A percentile compares a stretch with the other conserved stretches of the same genome.
phyloP scores from a whole-genome alignment of 1,140 invertebrate species.

The Trichonephila inaurata region DNA sequence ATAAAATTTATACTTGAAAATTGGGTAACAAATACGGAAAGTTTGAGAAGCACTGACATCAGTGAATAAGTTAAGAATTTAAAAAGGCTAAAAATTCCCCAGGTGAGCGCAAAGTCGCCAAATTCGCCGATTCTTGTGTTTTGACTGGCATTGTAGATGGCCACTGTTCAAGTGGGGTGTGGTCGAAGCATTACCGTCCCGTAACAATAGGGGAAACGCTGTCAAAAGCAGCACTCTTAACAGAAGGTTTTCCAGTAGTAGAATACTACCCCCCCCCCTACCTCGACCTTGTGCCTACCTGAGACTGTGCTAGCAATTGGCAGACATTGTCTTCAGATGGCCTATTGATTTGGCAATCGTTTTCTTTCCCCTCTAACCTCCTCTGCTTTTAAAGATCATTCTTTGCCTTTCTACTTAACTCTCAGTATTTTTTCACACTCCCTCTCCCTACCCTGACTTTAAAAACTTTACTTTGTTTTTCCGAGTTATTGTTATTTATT shows the following conservation, averaged over 20 bases:
- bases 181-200: conserved; percentile 28
- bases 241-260: neutral
- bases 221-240: conserved; percentile 41
- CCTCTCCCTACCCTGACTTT: neutral
- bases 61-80: neutral
- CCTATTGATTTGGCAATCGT: conserved; percentile 33
- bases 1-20: no score
- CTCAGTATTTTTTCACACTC: neutral
- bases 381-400: neutral
- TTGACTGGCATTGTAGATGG: neutral
- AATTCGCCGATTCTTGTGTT: neutral
- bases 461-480: conserved; percentile 29
- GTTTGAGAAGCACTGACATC: no score
- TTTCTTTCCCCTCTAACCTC: neutral
- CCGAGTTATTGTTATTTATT: conserved; percentile 33
- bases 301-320: conserved; percentile 1
- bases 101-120: neutral
- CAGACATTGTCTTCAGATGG: conserved; percentile 48
- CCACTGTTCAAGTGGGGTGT: conserved; percentile 46
- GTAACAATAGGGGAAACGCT: conserved; percentile 43
- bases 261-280: neutral
- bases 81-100: neutral
- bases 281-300: neutral
- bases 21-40: no score
- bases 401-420: neutral